Evolutionary conservation across 1,140 invertebrate genomes (phyloP), one percentile per base, ranked within the genome.

Genomic region (Euura saliciscinereae): DNA sequence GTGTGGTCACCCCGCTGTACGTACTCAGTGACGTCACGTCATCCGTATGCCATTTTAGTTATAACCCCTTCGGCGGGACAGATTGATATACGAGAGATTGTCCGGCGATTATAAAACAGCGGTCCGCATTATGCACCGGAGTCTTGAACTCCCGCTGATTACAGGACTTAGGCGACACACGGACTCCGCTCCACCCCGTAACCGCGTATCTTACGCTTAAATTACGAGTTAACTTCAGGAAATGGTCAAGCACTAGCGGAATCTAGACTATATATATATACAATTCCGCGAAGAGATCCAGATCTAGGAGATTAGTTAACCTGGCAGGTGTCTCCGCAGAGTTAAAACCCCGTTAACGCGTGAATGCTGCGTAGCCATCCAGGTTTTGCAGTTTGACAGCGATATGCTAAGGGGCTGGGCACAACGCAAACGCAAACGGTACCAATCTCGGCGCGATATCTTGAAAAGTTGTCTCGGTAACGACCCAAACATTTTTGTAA

Each of bases 381-480:
- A 28, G 28, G 28, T 28, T 28, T 28, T 28, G 28, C 28, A 28
- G 28, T 28, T 28, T 28, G 28, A 28, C 28, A 28, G 28, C 28
- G 28, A 28, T 28, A 28, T 28, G 1, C 28, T 28, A 28, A 28
- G 28, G 28, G 28, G 28, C 28, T 28, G 28, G 28, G 28, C 28
- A n/a, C n/a, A 10, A n/a, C 51, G 51, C 51, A 28, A 28, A 28
- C 28, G 28, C 13, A n/a, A 59, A 59, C 51, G 51, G 51, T 59
- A 59, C 51, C 28, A 59, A 59, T 59, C 51, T 59, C 13, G 8
- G 51, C 51, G 51, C 51, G 51, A 59, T 59, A 59, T 59, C 51
- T 59, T 59, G 51, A 59, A 59, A 59, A 59, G 8, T 59, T 59
- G 51, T 59, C 51, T 59, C 51, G 51, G 51, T 59, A 59, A 59